Base-by-base conservation (phyloP, 64 coral and sea anemone genomes). In the Trachythela sp. region DNA sequence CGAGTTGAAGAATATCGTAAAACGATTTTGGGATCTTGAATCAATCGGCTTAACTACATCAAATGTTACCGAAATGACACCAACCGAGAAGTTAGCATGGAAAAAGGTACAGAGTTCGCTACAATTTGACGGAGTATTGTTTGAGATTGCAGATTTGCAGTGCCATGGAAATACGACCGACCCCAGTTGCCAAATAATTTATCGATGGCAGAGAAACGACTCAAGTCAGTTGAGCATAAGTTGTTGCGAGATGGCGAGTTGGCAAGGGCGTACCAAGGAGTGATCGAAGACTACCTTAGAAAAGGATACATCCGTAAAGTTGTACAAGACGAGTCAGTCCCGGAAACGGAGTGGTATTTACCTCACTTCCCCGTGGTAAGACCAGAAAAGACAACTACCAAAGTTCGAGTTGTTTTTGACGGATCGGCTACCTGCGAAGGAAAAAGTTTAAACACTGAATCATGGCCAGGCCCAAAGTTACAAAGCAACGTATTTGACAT, bases 401-500 rank as follows among this genome's bases (percentile, higher is more conserved):
- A 92, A 40, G 84, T 91, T 27, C 38, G 94, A 2, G 86, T 90
- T 20, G n/a, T n/a, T n/a, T n/a, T n/a, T n/a, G n/a, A n/a, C n/a
- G n/a, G n/a, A n/a, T n/a, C n/a, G n/a, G n/a, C n/a, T n/a, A 54
- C 90, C 68, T 27, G 64, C 34, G 84, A 90, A 30, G 94, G 88
- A 29, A 90, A 88, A 85, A 95, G 91, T 92, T 84, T 95, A 13
- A 95, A 95, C 49, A 95, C 36, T 48, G 94, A 89, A 85, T 50
- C 64, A 9, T 49, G 7, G 15, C 48, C 48, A 49, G 48, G 48
- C 7, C 48, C 48, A 15, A 49, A 49, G 48, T 49, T 49, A 15
- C 48, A 70, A n/a, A 70, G 64, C 24, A 32, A n/a, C 24, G 30
- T 70, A 8, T 22, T 70, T 9, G 64, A 70, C 24, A 70, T 70